These are phyloP conservation scores for Apus apus DNA, from an alignment of 2,113 vertebrate species.

Conservation along the genomic window DNA sequence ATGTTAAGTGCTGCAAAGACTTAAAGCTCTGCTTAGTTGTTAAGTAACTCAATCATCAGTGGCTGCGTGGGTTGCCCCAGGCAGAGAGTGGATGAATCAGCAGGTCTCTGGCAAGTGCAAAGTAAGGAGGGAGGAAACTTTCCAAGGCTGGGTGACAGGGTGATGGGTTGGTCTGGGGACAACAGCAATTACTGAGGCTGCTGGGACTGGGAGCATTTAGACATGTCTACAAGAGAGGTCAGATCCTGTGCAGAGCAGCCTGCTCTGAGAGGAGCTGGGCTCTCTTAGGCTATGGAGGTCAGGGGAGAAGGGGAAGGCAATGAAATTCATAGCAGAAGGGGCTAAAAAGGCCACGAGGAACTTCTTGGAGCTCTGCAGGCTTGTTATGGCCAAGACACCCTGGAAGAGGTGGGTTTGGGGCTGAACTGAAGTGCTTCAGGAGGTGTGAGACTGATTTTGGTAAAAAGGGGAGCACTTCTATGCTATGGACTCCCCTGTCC, in stretches of 20 bases:
- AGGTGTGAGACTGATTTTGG: not conserved
- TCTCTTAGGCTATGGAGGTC: not conserved
- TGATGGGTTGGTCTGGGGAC: not conserved
- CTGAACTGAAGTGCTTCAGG: not conserved
- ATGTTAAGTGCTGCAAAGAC: conserved; percentile 55
- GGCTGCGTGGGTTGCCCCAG: conserved; percentile 55
- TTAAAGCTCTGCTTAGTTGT: conserved; percentile 48
- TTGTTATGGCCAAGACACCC: not conserved
- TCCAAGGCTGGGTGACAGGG: not conserved
- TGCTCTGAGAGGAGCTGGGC: not conserved
- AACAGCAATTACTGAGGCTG: not conserved
- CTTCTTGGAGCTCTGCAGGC: not conserved
- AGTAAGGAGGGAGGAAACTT: not conserved
- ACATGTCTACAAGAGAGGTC: not conserved
- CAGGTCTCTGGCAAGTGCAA: not conserved
- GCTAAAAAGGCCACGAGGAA: not conserved
- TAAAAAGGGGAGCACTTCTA: not conserved
- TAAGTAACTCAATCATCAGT: conserved; percentile 47
- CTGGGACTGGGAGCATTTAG: not conserved
- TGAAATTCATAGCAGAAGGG: not conserved
- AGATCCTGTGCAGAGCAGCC: not conserved
- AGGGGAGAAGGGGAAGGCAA: not conserved
- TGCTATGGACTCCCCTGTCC: not conserved
- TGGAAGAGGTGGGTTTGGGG: not conserved
- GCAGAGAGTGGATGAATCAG: conserved; percentile 46